Conservation (phyloP, 2,797 vertebrate species). For the Sebastes melanostomus region DNA sequence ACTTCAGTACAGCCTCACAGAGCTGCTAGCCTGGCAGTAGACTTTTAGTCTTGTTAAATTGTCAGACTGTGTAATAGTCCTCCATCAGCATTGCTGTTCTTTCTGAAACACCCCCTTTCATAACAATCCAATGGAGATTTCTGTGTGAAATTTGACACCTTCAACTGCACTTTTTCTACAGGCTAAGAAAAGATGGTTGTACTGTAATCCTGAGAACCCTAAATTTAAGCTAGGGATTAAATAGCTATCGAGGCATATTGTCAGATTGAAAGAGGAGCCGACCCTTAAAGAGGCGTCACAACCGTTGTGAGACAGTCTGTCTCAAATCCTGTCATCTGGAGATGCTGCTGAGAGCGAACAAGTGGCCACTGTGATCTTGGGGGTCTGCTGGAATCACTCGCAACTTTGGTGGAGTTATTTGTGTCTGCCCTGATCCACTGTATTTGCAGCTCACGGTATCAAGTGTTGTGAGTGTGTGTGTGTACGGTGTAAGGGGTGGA, state of each 20-base stretch:
- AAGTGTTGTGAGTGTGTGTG: constrained; percentile 59
- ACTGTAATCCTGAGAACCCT: constrained; percentile 11
- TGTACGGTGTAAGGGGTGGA: constrained; percentile 40
- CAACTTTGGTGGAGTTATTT: constrained; percentile 71
- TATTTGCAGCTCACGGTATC: constrained; percentile 67
- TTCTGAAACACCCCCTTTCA: not conserved
- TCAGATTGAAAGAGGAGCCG: constrained; percentile 40
- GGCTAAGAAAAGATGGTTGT: not conserved
- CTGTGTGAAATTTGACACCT: not conserved
- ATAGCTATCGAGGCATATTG: constrained; percentile 22
- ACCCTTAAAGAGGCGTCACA: constrained; percentile 31
- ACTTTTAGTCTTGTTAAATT: not conserved
- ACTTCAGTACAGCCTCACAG: not conserved
- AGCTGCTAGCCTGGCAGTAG: not conserved
- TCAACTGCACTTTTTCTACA: not conserved
- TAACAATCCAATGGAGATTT: not conserved
- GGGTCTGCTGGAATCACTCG: constrained; percentile 60
- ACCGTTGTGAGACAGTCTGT: constrained; percentile 47
- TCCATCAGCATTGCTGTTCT: not conserved
- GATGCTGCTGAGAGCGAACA: constrained; percentile 56
- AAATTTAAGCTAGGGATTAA: constrained; percentile 34
- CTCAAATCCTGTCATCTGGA: constrained; percentile 58
- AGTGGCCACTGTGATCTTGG: constrained; percentile 53
- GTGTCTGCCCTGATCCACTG: constrained; percentile 69
- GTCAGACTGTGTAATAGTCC: not conserved